phyloP scores from a whole-genome alignment of 2,113 vertebrate genomes.

The Heterotilapia buettikoferi region DNA sequence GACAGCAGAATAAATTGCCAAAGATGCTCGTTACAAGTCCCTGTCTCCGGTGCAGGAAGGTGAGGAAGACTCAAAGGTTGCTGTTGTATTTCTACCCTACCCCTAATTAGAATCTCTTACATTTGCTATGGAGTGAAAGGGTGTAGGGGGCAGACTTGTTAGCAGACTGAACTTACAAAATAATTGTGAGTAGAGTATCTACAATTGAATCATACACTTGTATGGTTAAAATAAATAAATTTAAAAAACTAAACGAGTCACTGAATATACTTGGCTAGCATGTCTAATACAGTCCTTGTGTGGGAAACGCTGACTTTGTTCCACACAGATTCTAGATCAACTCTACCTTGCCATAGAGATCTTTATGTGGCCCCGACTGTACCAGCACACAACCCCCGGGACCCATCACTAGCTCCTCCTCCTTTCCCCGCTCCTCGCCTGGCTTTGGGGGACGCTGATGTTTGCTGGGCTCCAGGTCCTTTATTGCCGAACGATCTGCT shows the following conservation, averaged over 20 bases:
- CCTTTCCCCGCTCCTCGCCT: constrained; percentile 69
- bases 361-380: constrained; percentile 78
- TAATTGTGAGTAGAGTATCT: not conserved
- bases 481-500: constrained; percentile 74
- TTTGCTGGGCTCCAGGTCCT: constrained; percentile 66
- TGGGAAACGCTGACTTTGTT: not conserved
- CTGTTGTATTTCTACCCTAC: not conserved
- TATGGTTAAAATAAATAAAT: not conserved
- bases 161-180: not conserved
- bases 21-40: not conserved
- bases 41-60: not conserved
- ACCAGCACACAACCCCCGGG: constrained; percentile 76
- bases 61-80: not conserved
- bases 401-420: constrained; percentile 74
- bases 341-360: constrained; percentile 82
- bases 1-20: not conserved
- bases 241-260: not conserved
- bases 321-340: not conserved
- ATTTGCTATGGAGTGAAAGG: not conserved
- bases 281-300: not conserved
- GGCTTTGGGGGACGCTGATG: constrained; percentile 65
- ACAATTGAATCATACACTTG: not conserved
- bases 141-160: not conserved
- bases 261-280: not conserved
- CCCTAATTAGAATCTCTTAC: not conserved